phyloP scores from a whole-genome alignment of 2,113 vertebrate species.

The Saccopteryx leptura region DNA sequence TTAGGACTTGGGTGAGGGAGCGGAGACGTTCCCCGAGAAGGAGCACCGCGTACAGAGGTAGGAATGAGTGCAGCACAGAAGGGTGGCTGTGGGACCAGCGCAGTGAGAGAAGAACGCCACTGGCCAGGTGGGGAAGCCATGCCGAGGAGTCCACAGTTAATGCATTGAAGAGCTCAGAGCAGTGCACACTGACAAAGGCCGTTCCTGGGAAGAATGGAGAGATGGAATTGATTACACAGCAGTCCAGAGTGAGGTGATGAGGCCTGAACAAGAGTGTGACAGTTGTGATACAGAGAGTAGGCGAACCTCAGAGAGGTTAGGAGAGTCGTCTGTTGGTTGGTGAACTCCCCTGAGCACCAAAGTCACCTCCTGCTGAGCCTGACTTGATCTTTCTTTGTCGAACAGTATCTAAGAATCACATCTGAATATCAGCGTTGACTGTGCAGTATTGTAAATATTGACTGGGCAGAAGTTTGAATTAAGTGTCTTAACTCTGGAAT shows the following conservation, averaged over 20 bases:
- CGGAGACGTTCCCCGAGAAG: not conserved
- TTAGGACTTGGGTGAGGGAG: not conserved
- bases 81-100: not conserved
- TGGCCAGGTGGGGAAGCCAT: not conserved
- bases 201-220: not conserved
- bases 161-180: not conserved
- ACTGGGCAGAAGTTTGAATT: slow-evolving; percentile 20
- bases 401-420: not conserved
- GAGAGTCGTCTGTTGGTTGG: not conserved
- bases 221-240: not conserved
- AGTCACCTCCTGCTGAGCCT: not conserved
- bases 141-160: too few relatives aligned
- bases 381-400: not conserved
- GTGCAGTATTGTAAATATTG: not conserved
- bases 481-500: slow-evolving; percentile 21
- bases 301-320: not conserved
- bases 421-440: not conserved
- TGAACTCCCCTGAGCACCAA: not conserved
- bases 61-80: not conserved
- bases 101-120: not conserved
- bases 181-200: not conserved
- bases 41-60: fast-evolving
- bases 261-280: not conserved
- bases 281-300: not conserved
- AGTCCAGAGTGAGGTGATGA: not conserved